phyloP scores from a whole-genome alignment of 2,888 invertebrate species.

The Therioaphis trifolii region DNA sequence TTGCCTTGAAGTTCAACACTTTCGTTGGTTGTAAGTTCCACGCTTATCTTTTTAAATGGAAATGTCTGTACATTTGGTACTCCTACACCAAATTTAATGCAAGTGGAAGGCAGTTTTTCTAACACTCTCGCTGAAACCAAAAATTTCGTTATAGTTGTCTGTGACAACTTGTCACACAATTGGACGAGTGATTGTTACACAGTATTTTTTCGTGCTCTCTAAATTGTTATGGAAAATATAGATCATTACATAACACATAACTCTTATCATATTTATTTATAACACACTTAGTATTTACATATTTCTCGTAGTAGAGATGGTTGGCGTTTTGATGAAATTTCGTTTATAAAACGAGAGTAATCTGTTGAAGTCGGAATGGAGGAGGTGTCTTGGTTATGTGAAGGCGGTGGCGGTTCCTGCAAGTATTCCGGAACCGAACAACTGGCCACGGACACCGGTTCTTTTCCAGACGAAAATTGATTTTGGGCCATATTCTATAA shows the following conservation, averaged over 20 bases:
- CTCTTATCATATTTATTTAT: no score
- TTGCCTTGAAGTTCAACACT: conserved; percentile 72
- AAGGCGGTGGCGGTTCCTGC: not conserved
- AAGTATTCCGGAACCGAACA: conserved; percentile 5
- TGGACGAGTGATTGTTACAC: no score
- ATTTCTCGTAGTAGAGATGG: conserved; percentile 51
- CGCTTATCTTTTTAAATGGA: conserved; percentile 75
- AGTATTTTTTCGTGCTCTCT: no score
- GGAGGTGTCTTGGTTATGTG: not conserved
- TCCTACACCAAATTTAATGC: conserved; percentile 78
- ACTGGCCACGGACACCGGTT: not conserved
- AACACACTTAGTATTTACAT: conserved; percentile 14
- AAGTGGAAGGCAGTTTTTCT: conserved; percentile 70
- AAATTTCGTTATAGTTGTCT: not conserved
- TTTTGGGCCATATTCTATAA: conserved; percentile 32
- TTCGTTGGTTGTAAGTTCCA: conserved; percentile 73
- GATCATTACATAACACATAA: no score
- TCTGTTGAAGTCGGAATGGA: conserved; percentile 1
- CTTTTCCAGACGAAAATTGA: not conserved
- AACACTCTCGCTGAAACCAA: conserved; percentile 71
- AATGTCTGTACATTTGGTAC: conserved; percentile 81
- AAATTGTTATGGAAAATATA: no score
- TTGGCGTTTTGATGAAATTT: conserved; percentile 31
- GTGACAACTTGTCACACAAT: no score
- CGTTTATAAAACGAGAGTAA: conserved; percentile 55